Percentiles rank a stretch among this genome's conserved stretches.
These are phyloP conservation scores for Rissa tridactyla DNA, from an alignment of 2,113 vertebrate genomes.

Conservation along the genomic window DNA sequence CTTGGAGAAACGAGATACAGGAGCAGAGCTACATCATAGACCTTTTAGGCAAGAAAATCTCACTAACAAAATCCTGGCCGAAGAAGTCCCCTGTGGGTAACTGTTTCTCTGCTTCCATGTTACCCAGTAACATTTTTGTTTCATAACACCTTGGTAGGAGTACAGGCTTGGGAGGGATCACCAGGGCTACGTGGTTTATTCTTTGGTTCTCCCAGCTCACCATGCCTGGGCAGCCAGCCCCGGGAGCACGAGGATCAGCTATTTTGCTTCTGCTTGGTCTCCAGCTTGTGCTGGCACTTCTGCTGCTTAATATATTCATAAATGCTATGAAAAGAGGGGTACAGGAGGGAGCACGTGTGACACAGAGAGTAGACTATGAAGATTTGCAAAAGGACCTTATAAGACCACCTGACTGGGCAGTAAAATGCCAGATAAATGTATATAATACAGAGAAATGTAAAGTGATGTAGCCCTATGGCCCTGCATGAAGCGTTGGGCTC, in stretches of 20 bases:
- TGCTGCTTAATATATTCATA: background rate
- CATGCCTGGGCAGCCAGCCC: background rate
- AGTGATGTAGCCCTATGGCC: background rate
- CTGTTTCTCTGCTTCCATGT: background rate
- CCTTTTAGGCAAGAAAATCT: background rate
- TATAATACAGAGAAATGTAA: background rate
- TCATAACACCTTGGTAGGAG: background rate
- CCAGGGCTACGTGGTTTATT: background rate
- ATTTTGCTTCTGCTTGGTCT: background rate
- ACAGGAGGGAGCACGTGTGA: background rate
- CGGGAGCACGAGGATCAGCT: background rate
- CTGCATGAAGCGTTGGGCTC: background rate
- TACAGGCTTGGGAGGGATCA: background rate
- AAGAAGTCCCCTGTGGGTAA: background rate
- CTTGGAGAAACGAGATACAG: rapidly evolving
- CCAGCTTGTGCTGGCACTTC: background rate
- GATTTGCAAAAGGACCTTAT: background rate
- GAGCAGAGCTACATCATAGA: background rate
- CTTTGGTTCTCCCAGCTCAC: background rate
- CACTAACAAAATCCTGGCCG: background rate
- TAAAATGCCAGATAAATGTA: background rate
- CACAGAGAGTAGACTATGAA: background rate
- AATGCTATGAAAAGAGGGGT: background rate
- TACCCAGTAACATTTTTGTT: background rate
- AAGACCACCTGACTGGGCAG: background rate